phyloP scores from a whole-genome alignment of 2,888 invertebrate genomes.

The Catonia carolina region DNA sequence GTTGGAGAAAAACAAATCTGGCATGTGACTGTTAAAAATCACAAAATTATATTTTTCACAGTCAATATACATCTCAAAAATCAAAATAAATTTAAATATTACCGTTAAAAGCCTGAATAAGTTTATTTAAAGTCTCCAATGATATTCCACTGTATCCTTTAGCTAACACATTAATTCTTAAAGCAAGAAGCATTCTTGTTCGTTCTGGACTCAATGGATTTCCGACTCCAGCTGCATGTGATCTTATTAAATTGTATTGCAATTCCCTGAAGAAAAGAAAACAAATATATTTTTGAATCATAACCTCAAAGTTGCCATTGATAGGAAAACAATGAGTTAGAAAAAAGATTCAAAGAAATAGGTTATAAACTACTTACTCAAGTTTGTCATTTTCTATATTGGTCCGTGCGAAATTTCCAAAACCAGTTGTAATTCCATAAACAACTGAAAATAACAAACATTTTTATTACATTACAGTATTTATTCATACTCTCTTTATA shows the following conservation, averaged over 20 bases:
- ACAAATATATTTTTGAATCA: too few species aligned
- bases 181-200: conserved; percentile 3
- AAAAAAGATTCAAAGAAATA: too few species aligned
- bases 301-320: too few species aligned
- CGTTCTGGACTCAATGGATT: conserved; percentile 3
- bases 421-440: conserved; percentile 9
- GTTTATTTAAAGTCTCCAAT: conserved; percentile 1
- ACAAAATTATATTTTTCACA: too few species aligned
- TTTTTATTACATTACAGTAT: too few species aligned
- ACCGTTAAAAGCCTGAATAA: conserved; percentile 3
- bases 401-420: conserved; percentile 1
- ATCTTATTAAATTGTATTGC: conserved; percentile 3
- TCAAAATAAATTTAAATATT: too few species aligned
- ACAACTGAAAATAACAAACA: neutral
- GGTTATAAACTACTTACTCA: neutral
- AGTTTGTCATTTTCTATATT: conserved; percentile 2
- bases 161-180: conserved; percentile 3
- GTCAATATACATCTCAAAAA: too few species aligned
- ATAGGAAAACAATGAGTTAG: too few species aligned
- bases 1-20: too few species aligned
- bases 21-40: too few species aligned
- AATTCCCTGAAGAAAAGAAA: neutral
- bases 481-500: too few species aligned
- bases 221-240: conserved; percentile 8
- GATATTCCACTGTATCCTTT: conserved; percentile 11